Evolutionary conservation across 2,797 vertebrate genomes (phyloP).

Genomic region (Oryzias sinensis): DNA sequence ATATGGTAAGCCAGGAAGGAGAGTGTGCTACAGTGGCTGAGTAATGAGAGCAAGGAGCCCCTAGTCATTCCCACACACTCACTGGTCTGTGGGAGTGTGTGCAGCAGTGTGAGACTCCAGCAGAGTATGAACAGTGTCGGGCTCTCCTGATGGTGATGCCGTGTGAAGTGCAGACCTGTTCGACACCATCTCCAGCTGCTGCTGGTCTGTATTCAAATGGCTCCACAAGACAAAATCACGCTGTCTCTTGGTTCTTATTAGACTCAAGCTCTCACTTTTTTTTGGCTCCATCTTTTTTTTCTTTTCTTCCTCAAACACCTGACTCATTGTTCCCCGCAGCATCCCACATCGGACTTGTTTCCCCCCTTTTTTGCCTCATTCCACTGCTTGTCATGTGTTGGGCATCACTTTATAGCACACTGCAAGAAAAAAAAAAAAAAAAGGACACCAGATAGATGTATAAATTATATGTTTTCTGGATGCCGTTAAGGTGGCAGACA

Average conservation of each 20-base stretch:
- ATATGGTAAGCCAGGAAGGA: slow-evolving; percentile 51
- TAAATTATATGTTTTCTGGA: slow-evolving; percentile 23
- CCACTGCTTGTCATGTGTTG: slow-evolving; percentile 27
- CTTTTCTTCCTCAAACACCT: slow-evolving; percentile 33
- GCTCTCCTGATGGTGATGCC: slow-evolving; percentile 65
- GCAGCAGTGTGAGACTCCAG: slow-evolving; percentile 56
- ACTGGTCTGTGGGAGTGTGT: slow-evolving; percentile 56
- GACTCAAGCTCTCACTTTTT: slow-evolving; percentile 56
- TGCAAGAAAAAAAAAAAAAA: slow-evolving; percentile 23
- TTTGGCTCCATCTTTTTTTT: slow-evolving; percentile 34
- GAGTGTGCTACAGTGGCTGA: slow-evolving; percentile 58
- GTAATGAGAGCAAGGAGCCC: slow-evolving; percentile 69
- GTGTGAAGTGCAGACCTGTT: slow-evolving; percentile 71
- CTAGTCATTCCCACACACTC: slow-evolving; percentile 45
- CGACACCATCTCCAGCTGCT: slow-evolving; percentile 67
- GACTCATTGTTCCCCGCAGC: slow-evolving; percentile 32
- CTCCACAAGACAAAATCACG: slow-evolving; percentile 54
- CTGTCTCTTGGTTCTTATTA: slow-evolving; percentile 59
- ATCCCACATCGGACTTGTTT: slow-evolving; percentile 30
- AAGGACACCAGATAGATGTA: slow-evolving; percentile 1
- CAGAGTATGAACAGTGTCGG: slow-evolving; percentile 52
- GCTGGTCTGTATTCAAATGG: slow-evolving; percentile 66
- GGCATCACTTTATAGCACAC: slow-evolving; percentile 31
- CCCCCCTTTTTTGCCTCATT: slow-evolving; percentile 8
- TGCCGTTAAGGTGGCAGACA: no score